Percentiles rank a stretch among this genome's conserved stretches.
Evolutionary conservation across 2,113 vertebrate genomes (phyloP).

Genomic region (Hyla sarda): DNA sequence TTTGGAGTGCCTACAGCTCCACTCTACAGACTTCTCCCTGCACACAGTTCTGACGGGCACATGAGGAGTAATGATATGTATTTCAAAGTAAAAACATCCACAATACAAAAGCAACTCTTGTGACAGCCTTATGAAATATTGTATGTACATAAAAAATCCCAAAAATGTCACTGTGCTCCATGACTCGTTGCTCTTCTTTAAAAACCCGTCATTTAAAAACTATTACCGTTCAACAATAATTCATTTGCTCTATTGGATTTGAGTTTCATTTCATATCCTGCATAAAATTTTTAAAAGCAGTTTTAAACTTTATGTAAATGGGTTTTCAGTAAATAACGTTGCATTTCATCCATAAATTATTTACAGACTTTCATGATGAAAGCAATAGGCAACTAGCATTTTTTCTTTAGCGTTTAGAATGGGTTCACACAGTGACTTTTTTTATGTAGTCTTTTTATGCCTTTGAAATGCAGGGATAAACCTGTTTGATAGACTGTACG

Average conservation of each 20-base stretch:
- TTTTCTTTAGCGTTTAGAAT: not conserved
- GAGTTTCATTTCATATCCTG: not conserved
- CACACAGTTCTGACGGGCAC: no score
- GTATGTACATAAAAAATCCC: not conserved
- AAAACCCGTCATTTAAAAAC: not conserved
- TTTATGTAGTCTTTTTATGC: no score
- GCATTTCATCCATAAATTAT: not conserved
- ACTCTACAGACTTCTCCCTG: no score
- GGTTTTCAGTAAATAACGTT: not conserved
- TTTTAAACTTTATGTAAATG: not conserved
- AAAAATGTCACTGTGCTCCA: not conserved
- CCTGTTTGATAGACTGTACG: no score
- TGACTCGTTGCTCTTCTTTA: not conserved
- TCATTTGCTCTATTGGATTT: not conserved
- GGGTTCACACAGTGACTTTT: no score
- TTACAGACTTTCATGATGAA: not conserved
- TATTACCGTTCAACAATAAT: not conserved
- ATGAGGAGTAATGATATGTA: no score
- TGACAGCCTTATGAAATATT: no score
- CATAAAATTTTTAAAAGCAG: not conserved
- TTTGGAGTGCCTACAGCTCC: no score
- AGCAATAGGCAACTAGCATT: not conserved
- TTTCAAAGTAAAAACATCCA: no score
- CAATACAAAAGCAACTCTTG: no score
- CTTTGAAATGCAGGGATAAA: no score